These are phyloP conservation scores for Allophyes oxyacanthae DNA, from an alignment of 2,888 invertebrate genomes.

Conservation along the genomic window DNA sequence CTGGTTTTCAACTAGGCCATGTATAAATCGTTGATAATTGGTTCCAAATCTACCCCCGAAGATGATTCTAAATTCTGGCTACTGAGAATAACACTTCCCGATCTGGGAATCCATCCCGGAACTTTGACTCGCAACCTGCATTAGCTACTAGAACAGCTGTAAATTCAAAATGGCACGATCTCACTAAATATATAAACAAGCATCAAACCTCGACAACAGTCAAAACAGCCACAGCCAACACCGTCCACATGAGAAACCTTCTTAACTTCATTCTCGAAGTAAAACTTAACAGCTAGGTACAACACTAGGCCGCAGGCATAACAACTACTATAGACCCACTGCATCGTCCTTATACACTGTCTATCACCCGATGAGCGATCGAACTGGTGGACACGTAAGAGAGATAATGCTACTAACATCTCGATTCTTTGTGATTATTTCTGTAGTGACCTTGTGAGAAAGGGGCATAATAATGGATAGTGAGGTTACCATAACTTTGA, in stretches of 20 bases:
- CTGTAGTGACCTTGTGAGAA: conserved; percentile 53
- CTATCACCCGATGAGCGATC: conserved; percentile 11
- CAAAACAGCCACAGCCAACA: conserved; percentile 59
- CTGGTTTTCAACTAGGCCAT: no score
- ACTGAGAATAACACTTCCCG: no score
- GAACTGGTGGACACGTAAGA: conserved; percentile 58
- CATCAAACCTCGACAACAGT: conserved; percentile 72
- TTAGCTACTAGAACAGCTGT: no score
- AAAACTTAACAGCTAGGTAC: conserved; percentile 72
- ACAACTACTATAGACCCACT: conserved; percentile 73
- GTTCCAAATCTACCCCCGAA: no score
- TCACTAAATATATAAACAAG: conserved; percentile 14
- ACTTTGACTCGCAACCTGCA: no score
- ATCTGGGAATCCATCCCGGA: no score
- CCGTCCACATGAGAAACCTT: conserved; percentile 61
- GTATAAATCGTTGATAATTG: no score
- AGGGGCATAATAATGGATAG: conserved; percentile 18
- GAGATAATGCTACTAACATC: conserved; percentile 68
- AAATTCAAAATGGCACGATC: no score
- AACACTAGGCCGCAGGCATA: conserved; percentile 77
- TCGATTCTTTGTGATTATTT: conserved; percentile 47
- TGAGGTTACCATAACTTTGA: conserved; percentile 21
- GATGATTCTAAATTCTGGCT: no score
- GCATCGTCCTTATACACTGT: conserved; percentile 64
- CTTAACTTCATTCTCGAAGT: conserved; percentile 81